phyloP scores from a whole-genome alignment of 2,113 vertebrate genomes.

The Nycticebus coucang region DNA sequence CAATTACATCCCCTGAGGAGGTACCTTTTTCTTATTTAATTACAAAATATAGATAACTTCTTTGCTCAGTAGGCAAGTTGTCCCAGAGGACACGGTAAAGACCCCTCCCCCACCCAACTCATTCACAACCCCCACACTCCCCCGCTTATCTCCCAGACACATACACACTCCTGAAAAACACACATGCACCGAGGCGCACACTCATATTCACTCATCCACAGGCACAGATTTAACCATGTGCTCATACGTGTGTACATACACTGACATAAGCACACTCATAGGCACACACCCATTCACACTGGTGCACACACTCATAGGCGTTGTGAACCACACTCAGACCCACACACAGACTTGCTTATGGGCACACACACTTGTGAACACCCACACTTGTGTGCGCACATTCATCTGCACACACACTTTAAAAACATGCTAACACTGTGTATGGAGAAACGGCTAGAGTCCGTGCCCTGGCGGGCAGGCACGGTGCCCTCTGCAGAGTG shows the following conservation, averaged over 20 bases:
- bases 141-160: neutral
- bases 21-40: neutral
- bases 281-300: neutral
- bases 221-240: too few species aligned
- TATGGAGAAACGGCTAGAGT: neutral
- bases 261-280: neutral
- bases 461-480: rapidly evolving
- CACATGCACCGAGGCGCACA: rapidly evolving
- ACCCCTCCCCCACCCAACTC: rapidly evolving
- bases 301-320: neutral
- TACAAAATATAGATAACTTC: neutral
- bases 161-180: rapidly evolving
- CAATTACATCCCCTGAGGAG: neutral
- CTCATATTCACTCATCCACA: neutral
- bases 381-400: neutral
- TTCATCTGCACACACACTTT: neutral
- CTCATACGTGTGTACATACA: neutral
- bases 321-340: neutral
- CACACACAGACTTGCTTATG: neutral
- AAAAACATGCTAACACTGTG: rapidly evolving
- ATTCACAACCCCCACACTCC: neutral
- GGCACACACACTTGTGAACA: neutral
- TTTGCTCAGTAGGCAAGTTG: neutral
- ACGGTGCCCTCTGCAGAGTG: neutral
- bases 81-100: neutral